A percentile compares a stretch with the other conserved stretches of the same genome.
phyloP scores from a whole-genome alignment of 2,797 vertebrate genomes.

The Macropodus opercularis region DNA sequence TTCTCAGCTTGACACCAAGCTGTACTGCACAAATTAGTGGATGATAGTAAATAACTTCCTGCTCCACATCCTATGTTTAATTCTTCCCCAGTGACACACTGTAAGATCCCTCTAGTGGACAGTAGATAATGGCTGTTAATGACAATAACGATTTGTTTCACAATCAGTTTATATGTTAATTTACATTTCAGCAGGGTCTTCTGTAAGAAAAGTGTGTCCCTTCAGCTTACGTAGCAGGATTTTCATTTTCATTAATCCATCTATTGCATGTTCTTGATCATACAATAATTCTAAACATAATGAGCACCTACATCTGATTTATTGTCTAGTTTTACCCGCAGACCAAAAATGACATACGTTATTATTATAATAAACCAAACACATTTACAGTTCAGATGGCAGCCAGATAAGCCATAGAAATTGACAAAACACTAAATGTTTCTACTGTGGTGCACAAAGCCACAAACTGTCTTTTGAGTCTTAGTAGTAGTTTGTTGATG shows the following conservation, averaged over 20 bases:
- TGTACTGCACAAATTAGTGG: constrained; percentile 15
- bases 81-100: constrained; percentile 39
- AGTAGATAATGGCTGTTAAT: constrained; percentile 32
- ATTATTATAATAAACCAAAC: not conserved
- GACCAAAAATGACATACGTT: not conserved
- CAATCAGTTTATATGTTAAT: not conserved
- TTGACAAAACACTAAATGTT: not conserved
- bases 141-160: constrained; percentile 14
- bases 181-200: constrained; percentile 7
- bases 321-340: not conserved
- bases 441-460: not conserved
- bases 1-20: constrained; percentile 20
- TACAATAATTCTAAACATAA: not conserved
- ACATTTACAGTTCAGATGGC: not conserved
- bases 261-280: no score
- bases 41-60: no score
- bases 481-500: no score
- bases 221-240: constrained; percentile 1
- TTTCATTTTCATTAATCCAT: no score
- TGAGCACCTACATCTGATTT: not conserved
- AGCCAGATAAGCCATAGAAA: no score
- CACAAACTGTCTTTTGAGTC: not conserved
- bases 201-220: constrained; percentile 4
- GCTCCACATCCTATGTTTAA: constrained; percentile 39
- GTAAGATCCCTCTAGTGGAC: constrained; percentile 56